Evolutionary conservation across 2,888 invertebrate genomes (phyloP).

Genomic region (Cheilosia grossa): DNA sequence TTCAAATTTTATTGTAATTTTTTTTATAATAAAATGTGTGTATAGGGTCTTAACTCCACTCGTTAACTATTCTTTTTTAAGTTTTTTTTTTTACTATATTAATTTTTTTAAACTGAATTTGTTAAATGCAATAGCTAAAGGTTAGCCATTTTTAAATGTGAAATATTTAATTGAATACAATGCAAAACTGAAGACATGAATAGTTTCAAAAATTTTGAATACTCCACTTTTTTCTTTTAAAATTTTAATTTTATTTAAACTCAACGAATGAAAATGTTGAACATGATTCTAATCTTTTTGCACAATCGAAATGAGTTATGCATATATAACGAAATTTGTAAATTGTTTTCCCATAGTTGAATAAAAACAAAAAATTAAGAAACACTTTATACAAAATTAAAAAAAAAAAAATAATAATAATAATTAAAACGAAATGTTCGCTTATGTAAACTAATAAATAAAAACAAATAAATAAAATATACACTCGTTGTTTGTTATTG

Average conservation of each 20-base stretch:
- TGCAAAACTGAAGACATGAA: constrained; percentile 39
- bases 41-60: constrained; percentile 75
- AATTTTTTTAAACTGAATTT: constrained; percentile 60
- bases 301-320: constrained; percentile 56
- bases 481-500: too few relatives aligned
- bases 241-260: constrained; percentile 16
- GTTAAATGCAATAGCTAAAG: constrained; percentile 70
- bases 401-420: constrained; percentile 46
- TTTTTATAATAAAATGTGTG: constrained; percentile 60
- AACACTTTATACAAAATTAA: constrained; percentile 59
- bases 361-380: constrained; percentile 44
- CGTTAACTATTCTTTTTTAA: constrained; percentile 75
- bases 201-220: constrained; percentile 73
- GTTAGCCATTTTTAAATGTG: constrained; percentile 59
- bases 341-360: constrained; percentile 66
- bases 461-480: constrained; percentile 63
- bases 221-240: constrained; percentile 55
- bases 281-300: constrained; percentile 60
- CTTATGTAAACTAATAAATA: constrained; percentile 74
- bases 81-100: constrained; percentile 52
- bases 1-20: constrained; percentile 69
- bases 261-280: constrained; percentile 42
- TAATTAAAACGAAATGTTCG: constrained; percentile 60
- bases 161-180: constrained; percentile 27
- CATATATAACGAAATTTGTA: constrained; percentile 63